A percentile compares a stretch with the other conserved stretches of the same genome.
phyloP scores from a whole-genome alignment of 2,888 invertebrate genomes.

The Tetheella fluctuosa region DNA sequence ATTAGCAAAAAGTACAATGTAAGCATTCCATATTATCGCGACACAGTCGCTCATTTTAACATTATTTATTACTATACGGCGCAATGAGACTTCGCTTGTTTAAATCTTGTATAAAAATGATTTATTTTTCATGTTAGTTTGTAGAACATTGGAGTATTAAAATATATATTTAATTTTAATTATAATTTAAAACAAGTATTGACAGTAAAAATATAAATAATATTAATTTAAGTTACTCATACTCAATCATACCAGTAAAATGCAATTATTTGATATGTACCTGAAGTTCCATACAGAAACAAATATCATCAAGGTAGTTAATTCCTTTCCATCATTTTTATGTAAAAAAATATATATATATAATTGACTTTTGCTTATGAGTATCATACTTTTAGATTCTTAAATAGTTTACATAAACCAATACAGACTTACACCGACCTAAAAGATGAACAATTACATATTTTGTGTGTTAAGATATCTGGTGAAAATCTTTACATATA shows the following conservation, averaged over 20 bases:
- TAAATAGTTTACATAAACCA: neutral
- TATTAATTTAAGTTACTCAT: no score
- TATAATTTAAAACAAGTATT: no score
- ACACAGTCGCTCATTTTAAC: neutral
- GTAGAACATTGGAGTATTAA: neutral
- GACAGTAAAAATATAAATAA: no score
- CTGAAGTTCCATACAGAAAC: neutral
- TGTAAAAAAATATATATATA: no score
- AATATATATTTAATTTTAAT: no score
- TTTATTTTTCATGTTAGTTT: neutral
- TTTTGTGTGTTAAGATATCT: conserved; percentile 16
- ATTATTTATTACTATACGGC: conserved; percentile 3
- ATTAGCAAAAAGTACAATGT: conserved; percentile 19
- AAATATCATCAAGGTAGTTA: neutral
- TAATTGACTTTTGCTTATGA: neutral
- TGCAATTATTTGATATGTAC: no score
- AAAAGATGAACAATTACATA: neutral
- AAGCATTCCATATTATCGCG: conserved; percentile 12
- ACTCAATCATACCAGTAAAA: no score
- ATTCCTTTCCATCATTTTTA: no score
- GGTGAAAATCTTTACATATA: conserved; percentile 31
- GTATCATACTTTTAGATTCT: neutral
- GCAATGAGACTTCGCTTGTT: neutral
- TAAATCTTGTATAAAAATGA: neutral
- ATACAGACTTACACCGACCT: neutral